Percentiles rank a stretch among this genome's conserved stretches.
These are phyloP conservation scores for Mythimna loreyi DNA, from an alignment of 2,888 invertebrate genomes.

Conservation along the genomic window DNA sequence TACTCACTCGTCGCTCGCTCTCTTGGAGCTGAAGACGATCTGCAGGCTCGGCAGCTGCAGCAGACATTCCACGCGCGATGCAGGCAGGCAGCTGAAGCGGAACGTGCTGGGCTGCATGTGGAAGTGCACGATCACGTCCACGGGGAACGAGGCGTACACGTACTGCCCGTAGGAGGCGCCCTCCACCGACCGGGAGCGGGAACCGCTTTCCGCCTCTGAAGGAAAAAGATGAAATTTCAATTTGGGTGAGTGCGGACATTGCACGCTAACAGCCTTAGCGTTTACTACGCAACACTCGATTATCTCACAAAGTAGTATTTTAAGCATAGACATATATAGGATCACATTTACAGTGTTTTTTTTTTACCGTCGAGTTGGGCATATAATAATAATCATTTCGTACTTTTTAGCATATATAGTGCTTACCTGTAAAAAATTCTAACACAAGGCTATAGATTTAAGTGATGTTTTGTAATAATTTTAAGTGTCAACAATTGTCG, in stretches of 20 bases:
- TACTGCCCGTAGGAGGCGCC: slow-evolving; percentile 94
- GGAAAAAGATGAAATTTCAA: neutral
- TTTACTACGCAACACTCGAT: too few species aligned
- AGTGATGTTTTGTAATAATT: too few species aligned
- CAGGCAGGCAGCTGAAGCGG: slow-evolving; percentile 98
- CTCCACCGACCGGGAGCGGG: slow-evolving; percentile 75
- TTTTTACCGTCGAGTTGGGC: too few species aligned
- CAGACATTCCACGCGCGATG: slow-evolving; percentile 98
- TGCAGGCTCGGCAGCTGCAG: slow-evolving; percentile 98
- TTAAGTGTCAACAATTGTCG: too few species aligned
- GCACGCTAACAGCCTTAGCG: neutral
- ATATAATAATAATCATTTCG: too few species aligned
- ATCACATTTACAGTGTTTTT: too few species aligned
- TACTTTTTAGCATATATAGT: too few species aligned
- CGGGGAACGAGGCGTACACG: slow-evolving; percentile 98
- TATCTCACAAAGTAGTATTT: too few species aligned
- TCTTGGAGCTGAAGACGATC: slow-evolving; percentile 98
- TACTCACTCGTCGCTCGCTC: slow-evolving; percentile 94
- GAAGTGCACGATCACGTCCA: slow-evolving; percentile 99
- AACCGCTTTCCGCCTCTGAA: slow-evolving; percentile 80
- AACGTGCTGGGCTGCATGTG: slow-evolving; percentile 99
- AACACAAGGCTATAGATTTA: too few species aligned
- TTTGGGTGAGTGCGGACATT: neutral
- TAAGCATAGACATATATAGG: too few species aligned
- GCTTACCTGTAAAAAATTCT: too few species aligned